These are phyloP conservation scores for Rhopalosiphum nymphaeae DNA, from an alignment of 2,888 invertebrate species.

Conservation along the genomic window DNA sequence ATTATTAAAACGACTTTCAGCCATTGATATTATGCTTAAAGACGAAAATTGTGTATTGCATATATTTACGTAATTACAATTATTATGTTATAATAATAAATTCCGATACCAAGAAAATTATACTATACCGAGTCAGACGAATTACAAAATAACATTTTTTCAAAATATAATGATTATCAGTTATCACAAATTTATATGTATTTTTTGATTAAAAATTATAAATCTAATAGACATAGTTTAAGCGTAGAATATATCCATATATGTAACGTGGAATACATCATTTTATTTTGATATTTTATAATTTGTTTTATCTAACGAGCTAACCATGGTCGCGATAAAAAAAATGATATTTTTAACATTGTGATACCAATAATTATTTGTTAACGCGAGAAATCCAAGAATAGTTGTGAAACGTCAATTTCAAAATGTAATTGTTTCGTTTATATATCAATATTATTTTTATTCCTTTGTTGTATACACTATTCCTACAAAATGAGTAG, in stretches of 20 bases:
- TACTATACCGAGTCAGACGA: neutral
- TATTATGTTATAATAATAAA: neutral
- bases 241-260: neutral
- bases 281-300: neutral
- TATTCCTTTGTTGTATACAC: neutral
- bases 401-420: neutral
- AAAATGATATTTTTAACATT: neutral
- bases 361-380: neutral
- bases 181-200: no score
- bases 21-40: neutral
- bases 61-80: neutral
- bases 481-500: neutral
- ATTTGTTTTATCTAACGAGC: neutral
- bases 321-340: neutral
- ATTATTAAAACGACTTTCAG: neutral
- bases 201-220: neutral
- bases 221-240: neutral
- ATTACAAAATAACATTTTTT: neutral
- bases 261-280: neutral
- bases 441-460: neutral
- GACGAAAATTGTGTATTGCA: neutral
- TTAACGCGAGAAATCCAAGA: neutral
- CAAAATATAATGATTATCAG: neutral
- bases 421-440: neutral
- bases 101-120: neutral